phyloP scores from a whole-genome alignment of 2,888 invertebrate genomes.

The Drosophila yooni region DNA sequence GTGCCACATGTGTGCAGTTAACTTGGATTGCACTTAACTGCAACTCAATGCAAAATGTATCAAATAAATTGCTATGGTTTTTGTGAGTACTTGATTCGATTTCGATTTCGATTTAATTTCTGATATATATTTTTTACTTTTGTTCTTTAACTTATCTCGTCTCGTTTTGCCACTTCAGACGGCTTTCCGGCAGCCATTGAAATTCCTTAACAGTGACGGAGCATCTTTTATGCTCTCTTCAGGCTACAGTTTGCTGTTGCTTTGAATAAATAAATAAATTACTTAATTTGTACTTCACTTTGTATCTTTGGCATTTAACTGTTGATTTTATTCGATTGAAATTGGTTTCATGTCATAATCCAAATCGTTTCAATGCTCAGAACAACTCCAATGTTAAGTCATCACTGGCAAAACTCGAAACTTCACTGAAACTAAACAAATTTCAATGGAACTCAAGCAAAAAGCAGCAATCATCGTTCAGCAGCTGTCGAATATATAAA shows the following conservation, averaged over 20 bases:
- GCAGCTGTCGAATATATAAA: background rate
- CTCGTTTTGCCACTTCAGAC: constrained; percentile 3
- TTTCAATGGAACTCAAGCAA: background rate
- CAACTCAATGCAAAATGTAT: background rate
- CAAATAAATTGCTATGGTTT: background rate
- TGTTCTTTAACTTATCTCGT: background rate
- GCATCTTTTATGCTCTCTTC: constrained; percentile 7
- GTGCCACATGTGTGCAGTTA: constrained; percentile 1
- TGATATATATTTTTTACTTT: background rate
- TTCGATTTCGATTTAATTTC: background rate
- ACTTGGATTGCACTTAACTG: background rate
- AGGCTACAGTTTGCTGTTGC: constrained; percentile 1
- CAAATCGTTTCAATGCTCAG: background rate
- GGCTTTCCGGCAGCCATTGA: constrained; percentile 31
- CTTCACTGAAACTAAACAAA: background rate
- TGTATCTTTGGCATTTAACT: constrained; percentile 48
- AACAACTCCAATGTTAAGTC: background rate
- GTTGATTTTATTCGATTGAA: constrained; percentile 3
- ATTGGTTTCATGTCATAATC: constrained; percentile 6
- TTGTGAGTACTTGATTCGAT: background rate
- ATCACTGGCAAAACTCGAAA: background rate
- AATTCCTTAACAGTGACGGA: constrained; percentile 35
- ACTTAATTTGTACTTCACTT: constrained; percentile 5
- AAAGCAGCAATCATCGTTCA: background rate
- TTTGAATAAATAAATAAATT: constrained; percentile 45